A percentile compares a stretch with the other conserved stretches of the same genome.
Conservation (phyloP, 1,140 invertebrate genomes). For the Rhizoglyphus robini region DNA sequence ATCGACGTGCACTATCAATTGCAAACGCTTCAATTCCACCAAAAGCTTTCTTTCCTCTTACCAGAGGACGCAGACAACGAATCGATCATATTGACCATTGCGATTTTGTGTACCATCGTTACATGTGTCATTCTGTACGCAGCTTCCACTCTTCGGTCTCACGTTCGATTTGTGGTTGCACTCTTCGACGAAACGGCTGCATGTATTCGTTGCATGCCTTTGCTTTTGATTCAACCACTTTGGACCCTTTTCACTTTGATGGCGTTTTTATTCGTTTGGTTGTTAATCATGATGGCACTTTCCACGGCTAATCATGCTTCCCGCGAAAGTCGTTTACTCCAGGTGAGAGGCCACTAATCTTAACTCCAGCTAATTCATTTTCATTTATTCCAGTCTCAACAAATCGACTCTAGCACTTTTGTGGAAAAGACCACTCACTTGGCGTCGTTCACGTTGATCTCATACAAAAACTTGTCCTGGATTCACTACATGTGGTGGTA, state of each 20-base stretch:
- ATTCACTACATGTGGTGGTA: conserved; percentile 37
- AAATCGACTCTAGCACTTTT: not conserved
- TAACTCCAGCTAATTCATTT: not conserved
- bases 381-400: not conserved
- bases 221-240: conserved; percentile 71
- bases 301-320: conserved; percentile 40
- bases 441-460: conserved; percentile 22
- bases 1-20: conserved; percentile 55
- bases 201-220: conserved; percentile 65
- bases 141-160: conserved; percentile 59
- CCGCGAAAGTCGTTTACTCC: not conserved
- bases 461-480: conserved; percentile 28
- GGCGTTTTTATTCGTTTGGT: conserved; percentile 69
- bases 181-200: conserved; percentile 74
- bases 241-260: conserved; percentile 64
- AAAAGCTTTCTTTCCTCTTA: conserved; percentile 41
- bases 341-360: not conserved
- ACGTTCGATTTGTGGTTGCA: conserved; percentile 58
- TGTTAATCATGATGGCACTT: conserved; percentile 54
- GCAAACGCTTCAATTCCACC: conserved; percentile 43
- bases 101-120: conserved; percentile 71
- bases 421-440: not conserved
- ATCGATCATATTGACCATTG: conserved; percentile 62
- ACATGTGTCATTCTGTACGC: conserved; percentile 68
- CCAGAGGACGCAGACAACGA: conserved; percentile 70